Conservation (phyloP, 2,113 vertebrate genomes). For the Phaetusa simplex region DNA sequence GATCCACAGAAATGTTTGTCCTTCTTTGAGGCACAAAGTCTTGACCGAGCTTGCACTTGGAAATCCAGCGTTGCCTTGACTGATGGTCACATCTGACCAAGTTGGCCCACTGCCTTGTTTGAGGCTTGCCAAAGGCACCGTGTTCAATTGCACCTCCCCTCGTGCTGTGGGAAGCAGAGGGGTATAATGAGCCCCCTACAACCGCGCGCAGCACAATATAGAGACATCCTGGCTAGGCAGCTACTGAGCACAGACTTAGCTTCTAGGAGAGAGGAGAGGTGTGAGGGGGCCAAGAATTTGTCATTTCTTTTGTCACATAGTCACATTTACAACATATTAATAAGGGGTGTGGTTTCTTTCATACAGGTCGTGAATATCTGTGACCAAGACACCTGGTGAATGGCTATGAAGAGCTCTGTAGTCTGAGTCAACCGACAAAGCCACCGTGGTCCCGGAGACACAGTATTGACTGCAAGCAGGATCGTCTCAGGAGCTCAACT, state of each 20-base stretch:
- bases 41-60: not conserved
- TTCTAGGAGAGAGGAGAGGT: not conserved
- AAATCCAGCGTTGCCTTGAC: not conserved
- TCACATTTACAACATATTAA: not conserved
- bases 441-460: fast-evolving
- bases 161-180: not conserved
- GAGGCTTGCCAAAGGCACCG: not conserved
- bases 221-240: not conserved
- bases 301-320: not conserved
- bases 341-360: not conserved
- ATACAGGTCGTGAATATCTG: not conserved
- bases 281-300: not conserved
- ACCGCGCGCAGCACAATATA: not conserved
- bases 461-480: not conserved
- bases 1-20: not conserved
- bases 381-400: not conserved
- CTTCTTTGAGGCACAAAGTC: not conserved
- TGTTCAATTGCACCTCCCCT: not conserved
- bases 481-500: not conserved
- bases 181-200: not conserved
- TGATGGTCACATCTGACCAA: slow-evolving; percentile 36
- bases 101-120: not conserved
- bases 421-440: not conserved
- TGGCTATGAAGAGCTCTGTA: not conserved
- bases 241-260: not conserved